Base-by-base conservation (phyloP, 2,888 invertebrate genomes). In the Thera obeliscata region DNA sequence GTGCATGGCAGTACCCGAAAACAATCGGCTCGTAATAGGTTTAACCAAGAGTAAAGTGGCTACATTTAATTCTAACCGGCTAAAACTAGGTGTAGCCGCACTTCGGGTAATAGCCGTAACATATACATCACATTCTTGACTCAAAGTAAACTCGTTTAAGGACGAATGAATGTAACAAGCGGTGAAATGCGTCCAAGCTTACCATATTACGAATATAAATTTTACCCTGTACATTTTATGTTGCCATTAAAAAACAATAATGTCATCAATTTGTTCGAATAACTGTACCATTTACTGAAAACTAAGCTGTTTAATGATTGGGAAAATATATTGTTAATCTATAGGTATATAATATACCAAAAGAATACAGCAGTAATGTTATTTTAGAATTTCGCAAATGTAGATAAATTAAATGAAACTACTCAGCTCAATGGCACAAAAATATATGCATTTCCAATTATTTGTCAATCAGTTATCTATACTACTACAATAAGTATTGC, bases 201-300 rank as follows among this genome's bases (percentile, higher is more conserved):
- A 70, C 66, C 64, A 54, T 56, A 46, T 46, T 66, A 69, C 61
- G 35, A 64, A 69, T 70, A 70, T 64, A 81, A 46, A 81, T 81
- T 80, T 88, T 89, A 91, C 91, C 91, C 91, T 91, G 91, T 91
- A 87, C 83, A 87, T 79, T 81, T 76, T 73, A 84, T 78, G 81
- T 66, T 67, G 58, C 66, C 66, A 62, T 62, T 4, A n/a, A 36
- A n/a, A 55, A 12, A 46, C 48, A 67, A 62, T 56, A 6, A 60
- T 56, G 46, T 56, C 59, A 46, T 35, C 11, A 50, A 55, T 49
- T 52, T 54, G 52, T 41, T 60, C 22, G 35, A 55, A 22, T 64
- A 55, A 55, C 36, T 63, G 50, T 46, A 50, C 11, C 3, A 2
- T 56, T 56, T 33, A 36, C 46, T 33, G 43, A 56, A 60, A 54